phyloP scores from a whole-genome alignment of 2,797 vertebrate species.

The Clarias pachynema region DNA sequence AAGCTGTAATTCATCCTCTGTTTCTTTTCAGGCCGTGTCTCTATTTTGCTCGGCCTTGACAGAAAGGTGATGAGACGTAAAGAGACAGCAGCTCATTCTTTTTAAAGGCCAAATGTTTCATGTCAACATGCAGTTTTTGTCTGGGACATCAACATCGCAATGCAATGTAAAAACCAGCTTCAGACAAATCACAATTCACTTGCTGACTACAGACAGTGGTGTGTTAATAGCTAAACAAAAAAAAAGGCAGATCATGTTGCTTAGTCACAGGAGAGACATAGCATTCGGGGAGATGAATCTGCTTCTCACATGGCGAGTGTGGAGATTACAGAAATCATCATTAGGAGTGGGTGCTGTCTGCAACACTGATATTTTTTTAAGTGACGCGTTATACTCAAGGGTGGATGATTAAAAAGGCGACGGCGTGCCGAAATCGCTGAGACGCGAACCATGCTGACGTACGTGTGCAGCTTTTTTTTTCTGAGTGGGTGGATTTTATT shows the following conservation, averaged over 20 bases:
- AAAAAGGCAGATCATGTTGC: neutral
- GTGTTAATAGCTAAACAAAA: neutral
- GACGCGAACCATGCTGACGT: neutral
- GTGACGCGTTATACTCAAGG: neutral
- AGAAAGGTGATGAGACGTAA: neutral
- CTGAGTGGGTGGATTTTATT: neutral
- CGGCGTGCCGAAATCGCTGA: neutral
- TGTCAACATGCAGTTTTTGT: neutral
- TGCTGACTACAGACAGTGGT: neutral
- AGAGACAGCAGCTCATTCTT: neutral
- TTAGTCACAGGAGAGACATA: neutral
- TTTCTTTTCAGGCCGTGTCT: neutral
- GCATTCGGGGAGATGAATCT: neutral
- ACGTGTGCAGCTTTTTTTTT: neutral
- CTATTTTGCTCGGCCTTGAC: neutral
- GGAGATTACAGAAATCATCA: neutral
- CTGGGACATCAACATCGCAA: neutral
- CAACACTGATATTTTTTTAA: neutral
- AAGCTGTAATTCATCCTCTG: constrained; percentile 12
- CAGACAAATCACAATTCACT: neutral
- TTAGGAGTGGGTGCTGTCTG: neutral
- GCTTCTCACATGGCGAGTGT: neutral
- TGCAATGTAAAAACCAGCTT: neutral
- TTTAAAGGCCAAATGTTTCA: neutral
- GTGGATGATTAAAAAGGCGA: neutral